Base-by-base conservation (phyloP, 37 sponge, comb jelly and placozoan genomes). In the Sycon ciliatum region DNA sequence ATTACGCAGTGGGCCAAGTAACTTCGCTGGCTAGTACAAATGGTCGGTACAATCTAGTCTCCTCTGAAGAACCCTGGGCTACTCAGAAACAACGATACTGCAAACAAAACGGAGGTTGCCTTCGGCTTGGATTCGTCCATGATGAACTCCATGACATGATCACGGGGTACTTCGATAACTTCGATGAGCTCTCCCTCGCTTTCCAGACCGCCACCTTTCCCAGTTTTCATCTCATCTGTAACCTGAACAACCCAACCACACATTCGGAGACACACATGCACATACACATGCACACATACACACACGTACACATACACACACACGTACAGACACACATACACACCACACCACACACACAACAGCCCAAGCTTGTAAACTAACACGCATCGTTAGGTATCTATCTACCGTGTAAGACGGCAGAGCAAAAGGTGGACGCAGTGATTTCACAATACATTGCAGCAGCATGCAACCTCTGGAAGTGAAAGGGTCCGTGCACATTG, bases 171-270 rank as follows among this genome's bases (percentile, higher is more conserved):
- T 40, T 94, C 40, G n/a, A 87, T 76, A 32, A 94, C 95, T 3
- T 90, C 88, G 30, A 94, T 94, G 80, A 80, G 63, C 71, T 94
- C 95, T 11, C 87, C 87, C 69, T 94, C 95, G 9, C n/a, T 40
- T 3, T 40, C 72, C 32, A 58, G 65, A 6, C 95, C 95, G 6
- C 95, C 95, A 29, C 95, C 95, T 4, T 32, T 5, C 49, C 33
- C 33, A 1, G 39, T 39, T 0, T 39, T 33, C 95, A 94, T 94
- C 31, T 74, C 80, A 20, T 90, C 92, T 2, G 90, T 79, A 34
- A 89, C 90, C n/a, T n/a, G n/a, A n/a, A n/a, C n/a, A n/a, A n/a
- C n/a, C n/a, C n/a, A 67, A 13, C 28, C 34, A 67, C 7, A 7
- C 13, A 34, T 35, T 6, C 34, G 22, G 9, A 34, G 20, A 26